Evolutionary conservation across 2,113 vertebrate genomes (phyloP), one percentile per base, ranked within the genome.

Genomic region (Cardinalis cardinalis): DNA sequence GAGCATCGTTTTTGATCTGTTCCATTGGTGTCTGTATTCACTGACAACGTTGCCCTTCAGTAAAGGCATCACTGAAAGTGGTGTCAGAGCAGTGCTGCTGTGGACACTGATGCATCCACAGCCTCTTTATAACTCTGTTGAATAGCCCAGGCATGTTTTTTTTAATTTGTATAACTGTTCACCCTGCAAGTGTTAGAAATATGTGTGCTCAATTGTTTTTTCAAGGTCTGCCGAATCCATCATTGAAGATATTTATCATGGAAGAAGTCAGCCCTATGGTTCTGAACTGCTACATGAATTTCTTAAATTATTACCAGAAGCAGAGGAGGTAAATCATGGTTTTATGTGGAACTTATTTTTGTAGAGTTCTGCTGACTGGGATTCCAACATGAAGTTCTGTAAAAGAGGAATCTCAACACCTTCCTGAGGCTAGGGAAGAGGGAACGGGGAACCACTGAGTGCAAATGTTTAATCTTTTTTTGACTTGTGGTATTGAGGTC

Each of bases 251-350:
- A 98, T 99, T 91, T 97, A 97, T 71, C 96, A 90, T 86, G 99
- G 98, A 93, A 98, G 97, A 91, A 98, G 98, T 88, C 98, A 99
- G 88, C 95, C 97, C 73, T 99, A 99, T 55, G 97, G 98, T 77
- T 97, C 98, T 26, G 99, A 99, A 95, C 97, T 97, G 11, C 97
- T 99, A 83, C 98, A 98, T 95, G 99, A 99, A 94, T 98, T 99
- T 93, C 97, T 99, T 87, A 99, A 99, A 95, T 97, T 99, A 89
- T 97, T 99, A 88, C 99, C 99, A 41, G 99, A 99, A 77, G 90
- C 97, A 55, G 99, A 99, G 92, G 99, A 99, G 99, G 99, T 99
- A 90, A 98, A 95, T 80, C 48, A 59, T 69, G 49, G 38, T 72
- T 88, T 85, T 60, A 66, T 18, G 7, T 85, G 25, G 51, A 66